Evolutionary conservation across 2,797 vertebrate genomes (phyloP), one percentile per base, ranked within the genome.

Genomic region (Sebastes oblongus): DNA sequence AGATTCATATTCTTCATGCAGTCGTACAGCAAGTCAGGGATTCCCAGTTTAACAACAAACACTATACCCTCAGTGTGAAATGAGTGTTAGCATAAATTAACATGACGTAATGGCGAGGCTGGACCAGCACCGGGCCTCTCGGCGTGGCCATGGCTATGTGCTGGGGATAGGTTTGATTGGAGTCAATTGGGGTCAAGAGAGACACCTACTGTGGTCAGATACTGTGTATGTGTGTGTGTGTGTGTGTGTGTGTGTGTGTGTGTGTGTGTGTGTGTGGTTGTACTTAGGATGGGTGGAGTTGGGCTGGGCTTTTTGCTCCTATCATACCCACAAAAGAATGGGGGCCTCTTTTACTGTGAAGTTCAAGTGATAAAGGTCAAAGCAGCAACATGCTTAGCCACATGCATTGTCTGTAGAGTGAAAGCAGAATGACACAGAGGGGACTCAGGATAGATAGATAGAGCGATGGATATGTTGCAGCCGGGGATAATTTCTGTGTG

Each of bases 281-380:
- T 75, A 11, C 78, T 82, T 77, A 81, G 83, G 88, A 88, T 89
- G 91, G 91, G 88, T 90, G 91, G 88, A 84, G 87, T 12, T 75
- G 82, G 81, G 89, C 78, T 78, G 81, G 85, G 69, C 59, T 81
- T 66, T 80, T 66, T 56, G 76, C 67, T 78, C 27, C 75, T 86
- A 83, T 91, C 81, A 86, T 77, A 65, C 72, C 72, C 75, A 80
- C 77, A 88, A 82, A 86, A 76, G 78, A 64, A 42, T 11, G 52
- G 66, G 13, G 68, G 79, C 81, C 68, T 72, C 60, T 73, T 50
- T 82, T 72, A 30, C 65, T 68, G 29, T 72, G 75, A 85, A 67
- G 52, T 80, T 42, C 34, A 83, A 80, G 65, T 36, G 82, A 79
- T 67, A 78, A 85, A 84, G 42, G 68, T 75, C 67, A 75, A 78